These are phyloP conservation scores for Rhynchonema sp. DNA, from an alignment of 2,888 invertebrate genomes.

Conservation along the genomic window DNA sequence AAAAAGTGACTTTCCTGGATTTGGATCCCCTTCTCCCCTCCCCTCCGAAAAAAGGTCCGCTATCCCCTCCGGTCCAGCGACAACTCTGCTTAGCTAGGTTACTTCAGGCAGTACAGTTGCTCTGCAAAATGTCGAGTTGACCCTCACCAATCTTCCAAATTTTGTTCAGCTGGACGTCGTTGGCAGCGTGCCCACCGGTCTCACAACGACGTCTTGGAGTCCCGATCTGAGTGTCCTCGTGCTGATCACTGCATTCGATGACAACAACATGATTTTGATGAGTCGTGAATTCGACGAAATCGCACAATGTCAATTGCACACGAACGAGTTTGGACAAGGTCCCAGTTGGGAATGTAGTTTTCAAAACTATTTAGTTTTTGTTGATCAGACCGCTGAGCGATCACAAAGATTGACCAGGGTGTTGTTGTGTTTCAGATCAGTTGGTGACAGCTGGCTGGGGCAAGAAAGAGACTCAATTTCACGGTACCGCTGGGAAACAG, in stretches of 20 bases:
- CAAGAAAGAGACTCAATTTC: constrained; percentile 82
- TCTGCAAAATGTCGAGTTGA: neutral
- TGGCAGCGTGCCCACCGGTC: neutral
- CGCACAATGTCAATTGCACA: neutral
- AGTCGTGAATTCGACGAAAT: neutral
- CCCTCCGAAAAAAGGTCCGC: too few species aligned
- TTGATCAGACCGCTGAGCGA: neutral
- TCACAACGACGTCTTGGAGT: neutral
- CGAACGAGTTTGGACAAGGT: neutral
- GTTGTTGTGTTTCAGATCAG: constrained; percentile 38
- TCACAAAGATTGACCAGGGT: neutral
- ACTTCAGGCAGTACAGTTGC: too few species aligned
- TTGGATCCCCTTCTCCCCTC: neutral
- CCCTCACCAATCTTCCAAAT: neutral
- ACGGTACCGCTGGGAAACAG: constrained; percentile 65
- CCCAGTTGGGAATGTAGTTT: neutral
- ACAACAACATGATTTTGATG: neutral
- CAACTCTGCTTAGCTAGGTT: too few species aligned
- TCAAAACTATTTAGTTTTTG: neutral
- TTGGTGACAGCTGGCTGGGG: constrained; percentile 86
- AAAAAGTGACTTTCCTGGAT: neutral
- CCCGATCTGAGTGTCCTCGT: neutral
- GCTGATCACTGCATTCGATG: neutral
- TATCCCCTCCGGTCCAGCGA: too few species aligned
- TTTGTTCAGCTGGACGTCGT: neutral